These are phyloP conservation scores for Apodemia mormo DNA, from an alignment of 2,888 invertebrate genomes.

Conservation along the genomic window DNA sequence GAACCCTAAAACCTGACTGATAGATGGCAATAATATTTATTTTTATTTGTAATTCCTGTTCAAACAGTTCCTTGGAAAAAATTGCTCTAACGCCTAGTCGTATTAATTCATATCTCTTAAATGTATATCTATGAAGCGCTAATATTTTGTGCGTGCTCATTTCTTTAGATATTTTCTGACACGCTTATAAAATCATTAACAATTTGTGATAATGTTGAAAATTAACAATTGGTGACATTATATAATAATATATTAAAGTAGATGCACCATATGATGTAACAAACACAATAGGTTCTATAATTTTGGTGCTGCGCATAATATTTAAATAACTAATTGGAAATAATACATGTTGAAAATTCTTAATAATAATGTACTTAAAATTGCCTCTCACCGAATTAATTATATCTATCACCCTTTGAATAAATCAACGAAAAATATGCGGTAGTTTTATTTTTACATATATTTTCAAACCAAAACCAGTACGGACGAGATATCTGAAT, in stretches of 20 bases:
- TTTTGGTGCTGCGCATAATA: constrained; percentile 13
- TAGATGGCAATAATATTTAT: no score
- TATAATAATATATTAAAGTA: not conserved
- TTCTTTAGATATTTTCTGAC: not conserved
- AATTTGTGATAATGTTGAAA: not conserved
- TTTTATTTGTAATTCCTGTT: no score
- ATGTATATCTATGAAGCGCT: not conserved
- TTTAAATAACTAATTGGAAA: not conserved
- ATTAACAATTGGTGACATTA: not conserved
- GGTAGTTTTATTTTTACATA: constrained; percentile 27
- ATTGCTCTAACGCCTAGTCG: no score
- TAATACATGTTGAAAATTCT: constrained; percentile 4
- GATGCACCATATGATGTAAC: not conserved
- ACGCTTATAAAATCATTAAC: constrained; percentile 4
- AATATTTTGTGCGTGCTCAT: not conserved
- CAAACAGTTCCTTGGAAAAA: no score
- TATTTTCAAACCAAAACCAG: no score
- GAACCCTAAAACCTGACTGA: no score
- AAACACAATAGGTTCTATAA: constrained; percentile 3
- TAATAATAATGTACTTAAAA: constrained; percentile 47
- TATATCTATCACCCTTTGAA: constrained; percentile 49
- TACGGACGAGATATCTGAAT: no score
- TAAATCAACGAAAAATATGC: constrained; percentile 36
- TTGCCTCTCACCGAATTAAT: constrained; percentile 77
- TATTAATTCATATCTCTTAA: no score